A percentile compares a stretch with the other conserved stretches of the same genome.
These are phyloP conservation scores for Crossaster papposus DNA, from an alignment of 53 echinoderm and acorn worm genomes.

Conservation along the genomic window DNA sequence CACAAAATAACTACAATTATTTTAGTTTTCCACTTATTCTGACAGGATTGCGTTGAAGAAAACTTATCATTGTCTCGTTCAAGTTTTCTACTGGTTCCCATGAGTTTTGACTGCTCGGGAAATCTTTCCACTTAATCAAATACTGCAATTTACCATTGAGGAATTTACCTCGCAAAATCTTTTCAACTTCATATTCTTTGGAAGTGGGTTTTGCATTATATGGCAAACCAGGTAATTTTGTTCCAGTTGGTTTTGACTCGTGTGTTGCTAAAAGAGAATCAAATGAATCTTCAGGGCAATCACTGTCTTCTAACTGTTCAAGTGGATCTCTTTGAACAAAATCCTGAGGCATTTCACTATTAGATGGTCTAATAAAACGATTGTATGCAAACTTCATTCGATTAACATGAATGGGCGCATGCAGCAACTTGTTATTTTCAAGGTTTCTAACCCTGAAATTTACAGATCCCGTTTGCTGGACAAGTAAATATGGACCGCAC, in stretches of 20 bases:
- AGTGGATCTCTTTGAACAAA: conserved; percentile 28
- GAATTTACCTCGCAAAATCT: conserved; percentile 34
- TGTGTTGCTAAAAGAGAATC: conserved; percentile 32
- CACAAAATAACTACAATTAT: too few species aligned
- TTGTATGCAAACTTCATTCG: conserved; percentile 59
- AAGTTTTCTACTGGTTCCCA: conserved; percentile 20
- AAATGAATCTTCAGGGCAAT: conserved; percentile 40
- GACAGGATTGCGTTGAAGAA: conserved; percentile 25
- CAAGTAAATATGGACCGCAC: conserved; percentile 55
- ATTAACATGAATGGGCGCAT: conserved; percentile 43
- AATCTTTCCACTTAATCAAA: conserved; percentile 50
- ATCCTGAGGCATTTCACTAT: conserved; percentile 26
- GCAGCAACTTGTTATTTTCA: conserved; percentile 28
- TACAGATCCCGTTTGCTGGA: conserved; percentile 44
- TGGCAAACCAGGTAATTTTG: conserved; percentile 16
- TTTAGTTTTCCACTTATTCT: too few species aligned
- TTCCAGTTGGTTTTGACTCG: background rate
- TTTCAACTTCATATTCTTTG: conserved; percentile 20
- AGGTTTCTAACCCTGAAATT: too few species aligned
- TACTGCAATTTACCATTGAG: conserved; percentile 29
- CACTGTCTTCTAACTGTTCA: conserved; percentile 2
- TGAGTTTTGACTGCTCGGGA: background rate
- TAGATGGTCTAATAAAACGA: conserved; percentile 27
- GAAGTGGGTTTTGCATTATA: background rate
- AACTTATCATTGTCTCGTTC: background rate